These are phyloP conservation scores for Xestia sexstrigata DNA, from an alignment of 2,888 invertebrate genomes.

Conservation along the genomic window DNA sequence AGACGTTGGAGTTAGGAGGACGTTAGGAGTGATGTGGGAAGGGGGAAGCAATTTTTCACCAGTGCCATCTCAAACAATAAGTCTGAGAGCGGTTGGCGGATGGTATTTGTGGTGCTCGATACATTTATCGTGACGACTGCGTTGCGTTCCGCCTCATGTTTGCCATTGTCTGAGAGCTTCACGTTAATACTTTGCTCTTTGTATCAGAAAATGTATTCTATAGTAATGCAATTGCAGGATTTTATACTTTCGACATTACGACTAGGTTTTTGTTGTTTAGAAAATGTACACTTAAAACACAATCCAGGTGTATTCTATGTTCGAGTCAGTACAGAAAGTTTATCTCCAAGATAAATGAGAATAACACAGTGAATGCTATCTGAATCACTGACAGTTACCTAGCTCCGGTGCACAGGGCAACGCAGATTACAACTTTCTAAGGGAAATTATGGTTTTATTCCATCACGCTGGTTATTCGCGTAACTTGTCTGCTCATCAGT, in stretches of 20 bases:
- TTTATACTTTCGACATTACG: conserved; percentile 63
- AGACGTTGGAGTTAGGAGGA: conserved; percentile 67
- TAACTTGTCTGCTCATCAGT: conserved; percentile 80
- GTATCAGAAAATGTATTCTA: conserved; percentile 80
- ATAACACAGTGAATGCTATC: conserved; percentile 62
- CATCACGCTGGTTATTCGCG: conserved; percentile 73
- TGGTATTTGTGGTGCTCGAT: conserved; percentile 83
- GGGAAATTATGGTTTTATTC: conserved; percentile 80
- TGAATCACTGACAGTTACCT: conserved; percentile 63
- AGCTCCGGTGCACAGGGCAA: conserved; percentile 64
- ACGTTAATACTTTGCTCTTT: conserved; percentile 81
- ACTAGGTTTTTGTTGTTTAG: conserved; percentile 40
- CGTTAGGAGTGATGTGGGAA: conserved; percentile 60
- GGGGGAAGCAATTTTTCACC: conserved; percentile 81
- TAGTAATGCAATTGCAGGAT: conserved; percentile 77
- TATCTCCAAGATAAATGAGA: conserved; percentile 64
- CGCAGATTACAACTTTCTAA: conserved; percentile 74
- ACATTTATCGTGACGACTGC: conserved; percentile 82
- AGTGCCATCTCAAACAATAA: conserved; percentile 84
- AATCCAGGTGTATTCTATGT: conserved; percentile 34
- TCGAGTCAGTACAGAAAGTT: conserved; percentile 46
- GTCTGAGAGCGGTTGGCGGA: conserved; percentile 79
- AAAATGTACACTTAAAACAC: conserved; percentile 25
- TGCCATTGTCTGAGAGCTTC: conserved; percentile 86
- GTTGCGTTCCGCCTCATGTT: conserved; percentile 81